Conservation (phyloP, 2,797 vertebrate species). For the Paedocypris micromegethes region DNA sequence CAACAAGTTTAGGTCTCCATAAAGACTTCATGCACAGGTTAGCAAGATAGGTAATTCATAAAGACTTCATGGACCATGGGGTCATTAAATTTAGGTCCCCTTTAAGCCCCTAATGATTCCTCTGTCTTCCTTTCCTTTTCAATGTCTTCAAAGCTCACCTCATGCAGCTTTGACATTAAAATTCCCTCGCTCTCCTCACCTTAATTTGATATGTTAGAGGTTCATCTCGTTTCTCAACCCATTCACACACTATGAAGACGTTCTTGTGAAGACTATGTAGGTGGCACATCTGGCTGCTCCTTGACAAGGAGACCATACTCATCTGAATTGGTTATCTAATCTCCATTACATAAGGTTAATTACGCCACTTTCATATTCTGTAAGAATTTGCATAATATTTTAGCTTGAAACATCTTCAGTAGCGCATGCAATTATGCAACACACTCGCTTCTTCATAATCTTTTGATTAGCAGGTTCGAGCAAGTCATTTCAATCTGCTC, state of each 20-base stretch:
- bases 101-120: no score
- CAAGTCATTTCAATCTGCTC: constrained; percentile 7
- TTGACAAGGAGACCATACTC: constrained; percentile 25
- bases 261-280: constrained; percentile 30
- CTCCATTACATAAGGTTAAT: constrained; percentile 21
- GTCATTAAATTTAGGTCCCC: no score
- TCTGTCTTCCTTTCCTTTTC: constrained; percentile 2
- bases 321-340: constrained; percentile 29
- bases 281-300: constrained; percentile 21
- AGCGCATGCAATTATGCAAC: constrained; percentile 5
- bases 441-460: not conserved
- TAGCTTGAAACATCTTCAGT: not conserved
- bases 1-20: no score
- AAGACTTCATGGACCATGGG: no score
- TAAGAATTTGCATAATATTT: not conserved
- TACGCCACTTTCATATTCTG: not conserved
- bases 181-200: constrained; percentile 10
- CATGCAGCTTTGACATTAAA: constrained; percentile 31
- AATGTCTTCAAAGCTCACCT: constrained; percentile 23
- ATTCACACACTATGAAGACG: constrained; percentile 20
- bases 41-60: no score
- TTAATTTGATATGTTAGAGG: constrained; percentile 9
- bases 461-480: not conserved
- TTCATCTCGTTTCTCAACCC: constrained; percentile 8
- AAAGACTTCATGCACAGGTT: no score